Base-by-base conservation (phyloP, 2,797 vertebrate species). In the Protonibea diacanthus region DNA sequence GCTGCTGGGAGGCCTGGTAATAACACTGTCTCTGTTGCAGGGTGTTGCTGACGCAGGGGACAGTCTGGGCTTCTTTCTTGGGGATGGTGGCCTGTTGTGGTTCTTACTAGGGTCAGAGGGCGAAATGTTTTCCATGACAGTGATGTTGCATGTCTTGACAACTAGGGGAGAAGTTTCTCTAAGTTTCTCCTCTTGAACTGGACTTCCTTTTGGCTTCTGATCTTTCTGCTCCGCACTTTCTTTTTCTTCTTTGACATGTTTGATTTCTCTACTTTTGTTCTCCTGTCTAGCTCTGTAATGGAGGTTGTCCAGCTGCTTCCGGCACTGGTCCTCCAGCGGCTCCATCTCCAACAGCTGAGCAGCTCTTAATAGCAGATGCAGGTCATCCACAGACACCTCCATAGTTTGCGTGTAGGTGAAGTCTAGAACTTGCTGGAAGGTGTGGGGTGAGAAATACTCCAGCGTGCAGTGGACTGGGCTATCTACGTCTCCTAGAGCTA, bases 361-460 rank as follows among this genome's bases (percentile, higher is more conserved):
- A 1, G 95, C 96, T 68, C 70, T 91, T 59, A 95, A 89, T 25
- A 97, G 93, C 62, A 88, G 87, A 40, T 56, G 82, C 66, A 97
- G 88, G 75, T 97, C 96, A 10, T 86, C 92, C 73, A 74, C 85
- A 4, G 93, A 90, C 47, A 96, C 93, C 71, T 96, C 96, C 48
- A 96, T 64, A 21, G 83, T 82, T 59, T 95, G 92, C 5, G 90
- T 93, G 87, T 97, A 97, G 76, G 94, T 92, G 74, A 95, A 97
- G 80, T 95, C 95, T 75, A 97, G 87, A 65, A 96, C 92, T 78
- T 96, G 96, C 83, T 95, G 93, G 86, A 96, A 95, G 71, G 95
- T 96, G 75, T 70, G 93, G 9, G 95, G 90, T 29, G 94, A 93
- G 83, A 96, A 86, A 44, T 85, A 90, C 52, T 96, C 93, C 58